Evolutionary conservation across 2,888 invertebrate species (phyloP).

Genomic region (Zootermopsis nevadensis): DNA sequence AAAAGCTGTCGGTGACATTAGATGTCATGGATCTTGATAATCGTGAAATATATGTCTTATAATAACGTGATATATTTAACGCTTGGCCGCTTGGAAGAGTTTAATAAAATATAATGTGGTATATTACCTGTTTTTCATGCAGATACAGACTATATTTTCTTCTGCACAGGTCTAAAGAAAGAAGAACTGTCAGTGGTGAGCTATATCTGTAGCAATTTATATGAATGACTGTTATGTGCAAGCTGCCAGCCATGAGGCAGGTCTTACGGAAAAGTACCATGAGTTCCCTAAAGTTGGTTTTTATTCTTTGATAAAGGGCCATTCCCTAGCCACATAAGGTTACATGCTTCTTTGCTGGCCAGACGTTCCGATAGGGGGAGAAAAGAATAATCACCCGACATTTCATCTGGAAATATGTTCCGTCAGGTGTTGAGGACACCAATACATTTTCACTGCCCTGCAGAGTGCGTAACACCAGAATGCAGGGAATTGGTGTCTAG

Average conservation of each 20-base stretch:
- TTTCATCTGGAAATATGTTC: slow-evolving; percentile 37
- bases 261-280: slow-evolving; percentile 20
- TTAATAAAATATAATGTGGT: not conserved
- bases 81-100: not conserved
- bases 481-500: slow-evolving; percentile 22
- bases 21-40: too few relatives aligned
- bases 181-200: not conserved
- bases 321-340: slow-evolving; percentile 27
- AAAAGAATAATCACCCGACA: slow-evolving; percentile 36
- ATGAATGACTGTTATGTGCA: slow-evolving; percentile 31
- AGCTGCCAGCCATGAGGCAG: not conserved
- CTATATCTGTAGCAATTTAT: slow-evolving; percentile 20
- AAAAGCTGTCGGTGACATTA: too few relatives aligned
- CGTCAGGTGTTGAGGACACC: slow-evolving; percentile 39
- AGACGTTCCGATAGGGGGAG: not conserved
- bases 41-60: too few relatives aligned
- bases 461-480: not conserved
- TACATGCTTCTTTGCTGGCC: slow-evolving; percentile 27
- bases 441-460: slow-evolving; percentile 28
- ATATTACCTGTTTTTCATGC: not conserved
- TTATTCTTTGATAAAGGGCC: slow-evolving; percentile 36
- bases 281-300: slow-evolving; percentile 15
- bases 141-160: not conserved
- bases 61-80: not conserved
- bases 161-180: not conserved